Evolutionary conservation across 2,797 vertebrate genomes (phyloP).

Genomic region (Oreortyx pictus): DNA sequence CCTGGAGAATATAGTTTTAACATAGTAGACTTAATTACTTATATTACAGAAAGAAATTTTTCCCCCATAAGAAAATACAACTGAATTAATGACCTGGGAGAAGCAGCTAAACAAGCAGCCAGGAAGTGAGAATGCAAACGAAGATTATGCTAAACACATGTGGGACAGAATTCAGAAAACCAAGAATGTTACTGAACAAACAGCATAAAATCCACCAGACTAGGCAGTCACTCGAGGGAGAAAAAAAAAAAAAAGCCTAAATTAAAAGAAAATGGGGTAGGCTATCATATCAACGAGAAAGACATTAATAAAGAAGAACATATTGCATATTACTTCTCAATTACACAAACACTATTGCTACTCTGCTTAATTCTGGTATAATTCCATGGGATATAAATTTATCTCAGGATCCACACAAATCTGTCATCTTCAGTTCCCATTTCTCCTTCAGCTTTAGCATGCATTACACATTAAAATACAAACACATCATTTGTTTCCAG

Average conservation of each 20-base stretch:
- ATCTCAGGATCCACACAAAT: background rate
- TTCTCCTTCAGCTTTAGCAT: background rate
- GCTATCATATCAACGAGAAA: background rate
- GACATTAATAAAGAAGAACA: background rate
- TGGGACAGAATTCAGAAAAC: slow-evolving; percentile 18
- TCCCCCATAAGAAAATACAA: background rate
- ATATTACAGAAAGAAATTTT: background rate
- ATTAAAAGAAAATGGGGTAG: background rate
- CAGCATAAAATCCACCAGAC: slow-evolving; percentile 12
- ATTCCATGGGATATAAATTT: background rate
- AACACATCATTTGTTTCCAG: background rate
- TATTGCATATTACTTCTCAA: background rate
- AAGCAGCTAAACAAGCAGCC: slow-evolving; percentile 18
- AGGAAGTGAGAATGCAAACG: slow-evolving; percentile 16
- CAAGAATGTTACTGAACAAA: slow-evolving; percentile 28
- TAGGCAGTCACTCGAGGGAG: background rate
- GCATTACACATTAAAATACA: background rate
- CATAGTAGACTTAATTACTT: slow-evolving; percentile 14
- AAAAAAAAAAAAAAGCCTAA: background rate
- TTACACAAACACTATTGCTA: background rate
- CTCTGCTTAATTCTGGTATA: background rate
- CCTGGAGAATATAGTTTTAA: background rate
- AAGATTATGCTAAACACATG: slow-evolving; percentile 32
- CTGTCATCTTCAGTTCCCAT: background rate
- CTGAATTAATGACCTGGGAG: slow-evolving; percentile 21